Evolutionary conservation across 2,888 invertebrate species (phyloP), one percentile per base, ranked within the genome.

Genomic region (Scaptomyza reducta): DNA sequence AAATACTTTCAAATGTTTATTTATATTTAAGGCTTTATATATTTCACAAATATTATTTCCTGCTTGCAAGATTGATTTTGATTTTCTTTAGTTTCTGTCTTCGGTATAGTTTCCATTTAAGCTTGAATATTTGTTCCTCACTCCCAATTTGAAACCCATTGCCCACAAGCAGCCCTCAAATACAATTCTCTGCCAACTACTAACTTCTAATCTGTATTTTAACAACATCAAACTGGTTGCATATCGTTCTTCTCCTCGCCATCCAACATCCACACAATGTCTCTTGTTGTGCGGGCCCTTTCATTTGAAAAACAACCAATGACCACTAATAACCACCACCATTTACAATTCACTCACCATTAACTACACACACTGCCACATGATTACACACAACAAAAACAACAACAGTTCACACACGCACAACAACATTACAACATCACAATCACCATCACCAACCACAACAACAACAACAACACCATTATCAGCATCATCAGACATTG

Each of bases 401-500:
- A 68, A 41, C 54, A 44, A 42, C 41, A 68, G 50, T 27, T 11
- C 22, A 49, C 49, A 41, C 33, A 14, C 13, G 41, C 53, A 61
- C 77, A 54, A 63, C 51, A 72, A 53, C 72, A 74, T 71, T 54
- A 56, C 61, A 51, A 56, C 49, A 50, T n/a, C n/a, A 49, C 70
- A 56, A 33, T 3, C 60, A 38, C 6, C 68, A 56, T n/a, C 65
- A 41, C 18, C 71, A 64, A 25, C 68, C 50, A 29, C 69, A 66
- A 18, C 57, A 55, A 49, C 42, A 67, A 11, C 62, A 57, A 31
- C 61, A 45, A 13, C 53, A 64, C 25, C 59, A 76, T n/a, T 62
- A 70, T 55, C 79, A 66, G 58, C 68, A 70, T 45, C 74, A 77
- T 63, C 85, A 82, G 50, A 85, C 82, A 62, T 58, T 77, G 64